Base-by-base conservation (phyloP, 2,113 vertebrate genomes). In the Podocnemis expansa region DNA sequence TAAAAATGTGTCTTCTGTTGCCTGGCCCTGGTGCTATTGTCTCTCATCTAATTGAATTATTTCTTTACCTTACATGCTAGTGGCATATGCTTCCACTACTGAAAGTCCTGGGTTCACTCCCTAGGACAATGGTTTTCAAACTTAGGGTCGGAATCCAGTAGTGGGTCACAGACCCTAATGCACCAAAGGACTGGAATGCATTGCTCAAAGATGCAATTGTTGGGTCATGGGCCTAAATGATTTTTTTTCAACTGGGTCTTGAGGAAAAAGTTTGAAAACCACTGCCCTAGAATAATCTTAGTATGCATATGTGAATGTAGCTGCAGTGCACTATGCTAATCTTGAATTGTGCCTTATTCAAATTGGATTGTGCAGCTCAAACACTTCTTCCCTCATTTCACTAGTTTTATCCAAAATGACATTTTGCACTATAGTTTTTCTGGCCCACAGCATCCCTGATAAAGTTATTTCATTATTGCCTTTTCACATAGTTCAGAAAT, bases 401-500 rank as follows among this genome's bases (percentile, higher is more conserved):
- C 16, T 76, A 13, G 24, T 90, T 94, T 56, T 60, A 10, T 43
- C 49, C 82, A 76, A 83, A 92, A 7, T 0, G 3, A 31, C 45
- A 49, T 86, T 95, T 90, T 90, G 14, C 76, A 22, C 4, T 47
- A 41, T 87, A 80, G 10, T 8, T 81, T 91, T 81, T 24, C 89
- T 78, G 11, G 5, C 54, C 5, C 41, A 60, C 25, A 27, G 11
- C 80, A 14, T 41, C 43, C 73, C 9, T 8, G 29, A 51, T 56
- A 78, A 63, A 93, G 56, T 25, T 89, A 6, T 75, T 95, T 49
- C 45, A 87, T 54, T 41, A 17, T 90, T 89, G 27, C 34, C 47
- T 94, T 95, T 86, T 60, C 45, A 17, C 58, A 1, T 84, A 55
- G 31, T 92, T 93, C 80, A 89, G 78, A 81, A 96, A 87, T 52